phyloP scores from a whole-genome alignment of 2,113 vertebrate species.

The Microcebus murinus region DNA sequence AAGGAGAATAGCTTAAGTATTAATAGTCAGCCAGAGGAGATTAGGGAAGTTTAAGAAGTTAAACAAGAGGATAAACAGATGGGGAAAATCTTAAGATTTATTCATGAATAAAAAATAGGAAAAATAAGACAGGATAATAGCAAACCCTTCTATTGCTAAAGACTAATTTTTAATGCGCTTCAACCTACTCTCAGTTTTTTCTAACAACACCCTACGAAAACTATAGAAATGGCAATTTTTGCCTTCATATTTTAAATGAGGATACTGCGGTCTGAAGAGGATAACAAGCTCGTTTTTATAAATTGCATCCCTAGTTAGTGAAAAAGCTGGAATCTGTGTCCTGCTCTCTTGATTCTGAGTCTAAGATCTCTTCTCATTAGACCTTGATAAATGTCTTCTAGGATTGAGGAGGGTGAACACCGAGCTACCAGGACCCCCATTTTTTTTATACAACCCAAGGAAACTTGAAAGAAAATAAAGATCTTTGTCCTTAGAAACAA shows the following conservation, averaged over 20 bases:
- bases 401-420: neutral
- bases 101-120: neutral
- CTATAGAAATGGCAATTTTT: neutral
- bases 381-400: conserved; percentile 45
- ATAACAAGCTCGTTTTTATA: neutral
- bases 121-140: neutral
- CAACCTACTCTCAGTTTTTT: neutral
- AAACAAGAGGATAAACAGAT: neutral
- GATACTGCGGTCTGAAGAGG: neutral
- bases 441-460: conserved; percentile 59
- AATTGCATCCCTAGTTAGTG: neutral
- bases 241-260: conserved; percentile 4
- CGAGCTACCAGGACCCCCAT: neutral
- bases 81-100: conserved; percentile 7
- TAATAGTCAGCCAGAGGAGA: neutral
- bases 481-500: conserved; percentile 62
- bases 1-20: neutral
- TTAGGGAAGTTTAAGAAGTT: neutral
- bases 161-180: neutral
- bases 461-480: conserved; percentile 67
- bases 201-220: neutral
- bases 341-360: conserved; percentile 1
- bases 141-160: neutral
- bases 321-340: neutral
- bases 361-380: conserved; percentile 50